Conservation (phyloP, 2,113 vertebrate species). For the Channa maculata region DNA sequence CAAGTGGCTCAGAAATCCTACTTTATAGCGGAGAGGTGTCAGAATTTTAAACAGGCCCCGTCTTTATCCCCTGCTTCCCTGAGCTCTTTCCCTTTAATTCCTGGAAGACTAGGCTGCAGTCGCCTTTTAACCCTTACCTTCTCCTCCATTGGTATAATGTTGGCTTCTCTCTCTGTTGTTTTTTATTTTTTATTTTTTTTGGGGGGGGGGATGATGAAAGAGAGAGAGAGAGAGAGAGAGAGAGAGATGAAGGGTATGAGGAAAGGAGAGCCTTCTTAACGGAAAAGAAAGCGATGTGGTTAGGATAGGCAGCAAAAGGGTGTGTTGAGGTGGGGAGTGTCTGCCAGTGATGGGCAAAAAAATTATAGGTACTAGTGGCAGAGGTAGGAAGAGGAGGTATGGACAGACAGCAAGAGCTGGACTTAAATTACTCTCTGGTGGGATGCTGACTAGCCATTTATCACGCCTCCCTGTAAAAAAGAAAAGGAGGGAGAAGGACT, state of each 20-base stretch:
- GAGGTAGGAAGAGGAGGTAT: constrained; percentile 58
- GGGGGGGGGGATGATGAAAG: constrained; percentile 50
- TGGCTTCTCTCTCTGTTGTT: constrained; percentile 65
- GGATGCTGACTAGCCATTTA: constrained; percentile 77
- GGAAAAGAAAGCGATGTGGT: constrained; percentile 54
- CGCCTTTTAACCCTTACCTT: constrained; percentile 81
- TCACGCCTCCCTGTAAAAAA: constrained; percentile 67
- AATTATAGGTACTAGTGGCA: constrained; percentile 55
- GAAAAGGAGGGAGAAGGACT: constrained; percentile 43
- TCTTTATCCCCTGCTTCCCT: constrained; percentile 80
- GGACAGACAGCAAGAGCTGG: constrained; percentile 63
- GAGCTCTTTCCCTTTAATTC: constrained; percentile 80
- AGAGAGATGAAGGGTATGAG: constrained; percentile 31
- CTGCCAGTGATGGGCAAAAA: constrained; percentile 24
- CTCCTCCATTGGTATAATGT: constrained; percentile 79
- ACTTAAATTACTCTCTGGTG: constrained; percentile 72
- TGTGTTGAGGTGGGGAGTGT: constrained; percentile 28
- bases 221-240: neutral
- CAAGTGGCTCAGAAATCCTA: constrained; percentile 84
- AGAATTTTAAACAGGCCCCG: constrained; percentile 82
- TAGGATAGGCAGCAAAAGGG: constrained; percentile 57
- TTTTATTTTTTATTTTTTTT: too few species aligned
- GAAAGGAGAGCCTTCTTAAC: constrained; percentile 50
- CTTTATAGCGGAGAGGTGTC: constrained; percentile 84
- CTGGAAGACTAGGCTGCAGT: constrained; percentile 78